These are phyloP conservation scores for Xenopus petersii DNA, from an alignment of 2,797 vertebrate genomes.

Conservation along the genomic window DNA sequence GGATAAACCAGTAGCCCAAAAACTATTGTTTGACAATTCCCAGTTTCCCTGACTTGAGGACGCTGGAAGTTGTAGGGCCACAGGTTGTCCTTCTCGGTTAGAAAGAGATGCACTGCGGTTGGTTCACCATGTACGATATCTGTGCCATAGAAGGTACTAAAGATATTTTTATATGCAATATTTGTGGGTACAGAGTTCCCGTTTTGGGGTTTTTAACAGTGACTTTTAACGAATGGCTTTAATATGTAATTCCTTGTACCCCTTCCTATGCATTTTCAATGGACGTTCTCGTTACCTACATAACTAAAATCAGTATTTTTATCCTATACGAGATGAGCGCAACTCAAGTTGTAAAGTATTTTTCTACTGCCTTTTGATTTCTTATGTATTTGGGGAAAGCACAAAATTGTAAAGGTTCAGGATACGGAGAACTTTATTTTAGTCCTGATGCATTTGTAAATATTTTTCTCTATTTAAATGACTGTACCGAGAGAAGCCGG, in stretches of 20 bases:
- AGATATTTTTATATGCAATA: conserved; percentile 73
- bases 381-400: conserved; percentile 75
- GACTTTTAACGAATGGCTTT: conserved; percentile 68
- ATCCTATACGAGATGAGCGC: conserved; percentile 84
- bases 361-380: conserved; percentile 81
- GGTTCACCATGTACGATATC: conserved; percentile 55
- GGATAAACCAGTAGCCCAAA: too few relatives aligned
- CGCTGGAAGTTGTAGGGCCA: too few relatives aligned
- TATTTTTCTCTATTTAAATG: conserved; percentile 71
- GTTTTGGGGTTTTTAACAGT: conserved; percentile 66
- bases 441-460: conserved; percentile 70
- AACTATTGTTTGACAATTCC: too few relatives aligned
- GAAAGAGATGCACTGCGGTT: conserved; percentile 57
- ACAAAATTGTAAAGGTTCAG: conserved; percentile 69
- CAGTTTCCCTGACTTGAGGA: too few relatives aligned
- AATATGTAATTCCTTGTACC: conserved; percentile 62
- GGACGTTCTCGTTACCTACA: conserved; percentile 64
- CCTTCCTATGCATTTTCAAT: conserved; percentile 89
- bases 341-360: conserved; percentile 94
- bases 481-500: conserved; percentile 68
- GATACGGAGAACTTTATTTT: conserved; percentile 69
- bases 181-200: conserved; percentile 66
- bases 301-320: conserved; percentile 82
- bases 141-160: conserved; percentile 64
- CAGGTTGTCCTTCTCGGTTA: too few relatives aligned